Evolutionary conservation across 2,113 vertebrate genomes (phyloP).

Genomic region (Hiodon alosoides): DNA sequence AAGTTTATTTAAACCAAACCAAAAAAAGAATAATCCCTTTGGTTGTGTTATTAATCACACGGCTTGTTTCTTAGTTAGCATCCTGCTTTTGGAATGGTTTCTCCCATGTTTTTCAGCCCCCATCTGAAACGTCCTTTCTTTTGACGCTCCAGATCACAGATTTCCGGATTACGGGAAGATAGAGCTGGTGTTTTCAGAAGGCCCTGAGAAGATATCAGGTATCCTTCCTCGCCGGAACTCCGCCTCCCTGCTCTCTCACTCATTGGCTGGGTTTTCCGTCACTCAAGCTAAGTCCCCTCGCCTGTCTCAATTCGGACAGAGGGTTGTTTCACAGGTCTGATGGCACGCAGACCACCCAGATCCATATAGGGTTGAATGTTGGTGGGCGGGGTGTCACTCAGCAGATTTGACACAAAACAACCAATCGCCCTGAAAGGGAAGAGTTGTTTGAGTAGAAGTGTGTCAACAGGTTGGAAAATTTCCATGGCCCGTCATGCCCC

Average conservation of each 20-base stretch:
- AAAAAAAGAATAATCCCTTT: no score
- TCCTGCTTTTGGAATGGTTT: not conserved
- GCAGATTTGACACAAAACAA: no score
- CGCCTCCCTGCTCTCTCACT: not conserved
- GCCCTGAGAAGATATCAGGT: conserved; percentile 76
- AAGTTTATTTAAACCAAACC: no score
- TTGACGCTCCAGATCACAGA: conserved; percentile 67
- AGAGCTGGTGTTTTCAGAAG: conserved; percentile 80
- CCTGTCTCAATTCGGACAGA: not conserved
- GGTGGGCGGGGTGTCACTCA: not conserved
- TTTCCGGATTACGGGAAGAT: conserved; percentile 80
- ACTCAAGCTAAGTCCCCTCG: not conserved
- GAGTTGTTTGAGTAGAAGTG: not conserved
- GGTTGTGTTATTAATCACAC: no score
- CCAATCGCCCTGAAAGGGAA: not conserved
- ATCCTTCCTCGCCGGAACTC: not conserved
- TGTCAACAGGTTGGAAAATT: no score
- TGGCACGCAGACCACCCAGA: no score
- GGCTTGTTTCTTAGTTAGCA: no score
- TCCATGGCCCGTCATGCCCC: not conserved
- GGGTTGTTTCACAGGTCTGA: not conserved
- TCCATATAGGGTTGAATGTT: no score
- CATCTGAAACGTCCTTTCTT: not conserved
- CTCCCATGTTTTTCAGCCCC: not conserved
- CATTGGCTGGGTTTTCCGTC: not conserved